A percentile compares a stretch with the other conserved stretches of the same genome.
Evolutionary conservation across 1,140 invertebrate genomes (phyloP).

Genomic region (Macrostomum lignano): DNA sequence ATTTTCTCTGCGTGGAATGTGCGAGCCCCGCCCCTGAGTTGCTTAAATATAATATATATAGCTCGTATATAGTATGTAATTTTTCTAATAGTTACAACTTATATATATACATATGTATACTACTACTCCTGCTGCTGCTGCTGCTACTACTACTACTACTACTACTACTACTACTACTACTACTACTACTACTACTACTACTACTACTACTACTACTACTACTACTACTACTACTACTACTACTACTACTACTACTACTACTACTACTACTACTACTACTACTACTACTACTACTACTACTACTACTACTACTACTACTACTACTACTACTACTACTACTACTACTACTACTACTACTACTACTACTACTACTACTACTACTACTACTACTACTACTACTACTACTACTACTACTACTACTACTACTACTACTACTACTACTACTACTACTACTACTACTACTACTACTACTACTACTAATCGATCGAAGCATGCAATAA

Average conservation of each 20-base stretch:
- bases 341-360: neutral
- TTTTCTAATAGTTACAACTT: too few relatives aligned
- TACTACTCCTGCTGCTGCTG: slow-evolving; percentile 6
- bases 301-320: neutral
- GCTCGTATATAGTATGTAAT: too few relatives aligned
- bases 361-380: neutral
- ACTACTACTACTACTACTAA: neutral
- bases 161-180: slow-evolving; percentile 6
- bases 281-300: neutral
- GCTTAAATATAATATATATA: too few relatives aligned
- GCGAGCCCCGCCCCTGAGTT: too few relatives aligned
- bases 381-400: neutral
- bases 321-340: neutral
- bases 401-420: neutral
- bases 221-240: slow-evolving; percentile 5
- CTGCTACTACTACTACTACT: slow-evolving; percentile 6
- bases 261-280: neutral
- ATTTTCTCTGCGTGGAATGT: too few relatives aligned
- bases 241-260: neutral
- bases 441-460: neutral
- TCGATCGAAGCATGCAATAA: neutral
- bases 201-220: slow-evolving; percentile 4
- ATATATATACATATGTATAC: too few relatives aligned
- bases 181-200: slow-evolving; percentile 5
- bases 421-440: neutral